Conservation (phyloP, 2,797 vertebrate genomes). For the Pseudomugil tenellus region DNA sequence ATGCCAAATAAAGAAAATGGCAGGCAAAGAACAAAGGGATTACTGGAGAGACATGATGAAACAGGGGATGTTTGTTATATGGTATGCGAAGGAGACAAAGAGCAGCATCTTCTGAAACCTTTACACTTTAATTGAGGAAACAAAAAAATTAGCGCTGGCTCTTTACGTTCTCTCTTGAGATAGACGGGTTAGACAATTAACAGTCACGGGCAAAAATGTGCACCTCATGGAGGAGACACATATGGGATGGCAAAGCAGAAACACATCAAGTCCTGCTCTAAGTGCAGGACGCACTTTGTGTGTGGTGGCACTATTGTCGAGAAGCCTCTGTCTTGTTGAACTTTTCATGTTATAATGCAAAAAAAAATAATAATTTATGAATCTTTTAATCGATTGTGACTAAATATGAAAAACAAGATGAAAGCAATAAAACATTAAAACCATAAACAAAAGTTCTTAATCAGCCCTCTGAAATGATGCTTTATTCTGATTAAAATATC, state of each 20-base stretch:
- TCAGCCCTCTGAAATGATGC: constrained; percentile 5
- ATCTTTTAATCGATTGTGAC: neutral
- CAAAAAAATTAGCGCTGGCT: constrained; percentile 77
- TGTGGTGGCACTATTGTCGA: neutral
- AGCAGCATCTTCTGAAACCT: constrained; percentile 69
- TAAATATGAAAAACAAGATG: neutral
- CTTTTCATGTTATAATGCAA: constrained; percentile 51
- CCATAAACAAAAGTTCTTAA: neutral
- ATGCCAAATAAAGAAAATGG: constrained; percentile 75
- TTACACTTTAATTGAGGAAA: constrained; percentile 78
- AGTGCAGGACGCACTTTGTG: neutral
- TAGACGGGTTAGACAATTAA: constrained; percentile 32
- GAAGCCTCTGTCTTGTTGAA: constrained; percentile 45
- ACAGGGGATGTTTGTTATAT: constrained; percentile 66
- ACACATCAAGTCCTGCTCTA: constrained; percentile 1
- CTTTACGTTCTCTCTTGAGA: constrained; percentile 56
- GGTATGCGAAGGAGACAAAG: constrained; percentile 66
- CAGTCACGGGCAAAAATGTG: constrained; percentile 24
- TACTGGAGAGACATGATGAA: constrained; percentile 65
- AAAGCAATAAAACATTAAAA: neutral
- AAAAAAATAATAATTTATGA: constrained; percentile 37
- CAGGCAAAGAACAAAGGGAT: constrained; percentile 78
- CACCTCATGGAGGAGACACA: constrained; percentile 32
- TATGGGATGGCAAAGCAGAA: constrained; percentile 45
- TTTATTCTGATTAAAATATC: constrained; percentile 15